Evolutionary conservation across 2,113 vertebrate genomes (phyloP).

Genomic region (Lepisosteus oculatus): DNA sequence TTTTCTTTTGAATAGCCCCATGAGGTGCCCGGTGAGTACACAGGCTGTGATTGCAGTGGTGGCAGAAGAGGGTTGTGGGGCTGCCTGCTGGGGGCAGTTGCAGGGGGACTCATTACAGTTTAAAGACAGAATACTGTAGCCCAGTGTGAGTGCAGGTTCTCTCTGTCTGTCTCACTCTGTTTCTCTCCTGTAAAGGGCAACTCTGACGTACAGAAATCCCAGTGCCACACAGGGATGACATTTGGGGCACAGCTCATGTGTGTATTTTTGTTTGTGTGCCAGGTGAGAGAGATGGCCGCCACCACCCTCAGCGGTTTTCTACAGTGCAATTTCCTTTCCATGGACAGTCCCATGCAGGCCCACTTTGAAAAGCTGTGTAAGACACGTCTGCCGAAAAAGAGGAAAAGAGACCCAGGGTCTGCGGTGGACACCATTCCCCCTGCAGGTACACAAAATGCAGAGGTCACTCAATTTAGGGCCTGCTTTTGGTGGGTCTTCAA

Average conservation of each 20-base stretch:
- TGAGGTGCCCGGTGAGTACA: no score
- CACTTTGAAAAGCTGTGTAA: conserved; percentile 94
- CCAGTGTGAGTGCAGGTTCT: background rate
- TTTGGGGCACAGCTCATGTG: no score
- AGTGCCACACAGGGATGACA: background rate
- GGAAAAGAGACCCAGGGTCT: conserved; percentile 75
- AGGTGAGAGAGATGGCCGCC: conserved; percentile 97
- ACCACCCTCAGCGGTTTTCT: conserved; percentile 91
- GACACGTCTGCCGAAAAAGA: conserved; percentile 86
- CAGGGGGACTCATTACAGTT: background rate
- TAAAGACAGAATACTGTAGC: background rate
- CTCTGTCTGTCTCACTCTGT: background rate
- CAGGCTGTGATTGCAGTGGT: no score
- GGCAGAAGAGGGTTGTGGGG: no score
- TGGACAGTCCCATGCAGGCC: conserved; percentile 85
- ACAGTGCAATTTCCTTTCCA: conserved; percentile 90
- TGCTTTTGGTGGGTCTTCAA: no score
- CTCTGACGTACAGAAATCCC: background rate
- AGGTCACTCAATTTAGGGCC: background rate
- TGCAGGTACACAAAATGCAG: conserved; percentile 65
- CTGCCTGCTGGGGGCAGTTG: background rate
- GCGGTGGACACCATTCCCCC: conserved; percentile 84
- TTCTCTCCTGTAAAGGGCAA: background rate
- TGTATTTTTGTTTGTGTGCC: conserved; percentile 12
- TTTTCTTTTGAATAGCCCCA: no score